phyloP scores from a whole-genome alignment of 1,140 invertebrate genomes.

The Pseudomyrmex sp. region DNA sequence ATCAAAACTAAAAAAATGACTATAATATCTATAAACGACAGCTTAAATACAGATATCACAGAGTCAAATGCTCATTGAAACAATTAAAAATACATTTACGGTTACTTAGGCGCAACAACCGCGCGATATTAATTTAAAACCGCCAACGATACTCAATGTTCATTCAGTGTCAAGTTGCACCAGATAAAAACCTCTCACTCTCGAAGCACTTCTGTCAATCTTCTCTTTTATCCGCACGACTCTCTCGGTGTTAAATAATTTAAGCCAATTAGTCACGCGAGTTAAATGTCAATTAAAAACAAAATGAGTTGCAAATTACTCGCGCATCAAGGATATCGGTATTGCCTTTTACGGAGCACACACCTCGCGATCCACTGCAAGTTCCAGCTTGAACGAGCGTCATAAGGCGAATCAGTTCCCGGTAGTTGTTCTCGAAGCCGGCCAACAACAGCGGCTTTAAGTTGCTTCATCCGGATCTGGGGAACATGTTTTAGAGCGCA shows the following conservation, averaged over 20 bases:
- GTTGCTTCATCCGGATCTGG: not conserved
- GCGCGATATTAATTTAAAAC: no score
- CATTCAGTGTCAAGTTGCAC: not conserved
- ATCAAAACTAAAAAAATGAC: no score
- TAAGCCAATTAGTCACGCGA: slow-evolving; percentile 38
- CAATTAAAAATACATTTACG: no score
- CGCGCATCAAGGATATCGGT: slow-evolving; percentile 29
- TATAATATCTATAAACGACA: no score
- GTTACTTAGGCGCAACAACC: no score
- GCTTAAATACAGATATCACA: no score
- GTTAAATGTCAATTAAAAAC: slow-evolving; percentile 37
- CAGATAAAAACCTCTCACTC: not conserved
- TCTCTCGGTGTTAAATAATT: slow-evolving; percentile 44
- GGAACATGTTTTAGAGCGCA: not conserved
- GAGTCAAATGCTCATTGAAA: no score
- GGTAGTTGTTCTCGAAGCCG: slow-evolving; percentile 19
- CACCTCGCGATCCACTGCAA: not conserved
- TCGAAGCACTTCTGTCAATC: not conserved
- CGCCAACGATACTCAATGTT: no score
- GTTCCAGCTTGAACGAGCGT: not conserved
- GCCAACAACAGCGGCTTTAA: not conserved
- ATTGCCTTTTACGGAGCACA: slow-evolving; percentile 31
- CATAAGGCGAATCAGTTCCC: slow-evolving; percentile 30
- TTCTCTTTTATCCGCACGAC: not conserved
- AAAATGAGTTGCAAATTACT: slow-evolving; percentile 53